Base-by-base conservation (phyloP, 2,113 vertebrate genomes). In the Chitala chitala region DNA sequence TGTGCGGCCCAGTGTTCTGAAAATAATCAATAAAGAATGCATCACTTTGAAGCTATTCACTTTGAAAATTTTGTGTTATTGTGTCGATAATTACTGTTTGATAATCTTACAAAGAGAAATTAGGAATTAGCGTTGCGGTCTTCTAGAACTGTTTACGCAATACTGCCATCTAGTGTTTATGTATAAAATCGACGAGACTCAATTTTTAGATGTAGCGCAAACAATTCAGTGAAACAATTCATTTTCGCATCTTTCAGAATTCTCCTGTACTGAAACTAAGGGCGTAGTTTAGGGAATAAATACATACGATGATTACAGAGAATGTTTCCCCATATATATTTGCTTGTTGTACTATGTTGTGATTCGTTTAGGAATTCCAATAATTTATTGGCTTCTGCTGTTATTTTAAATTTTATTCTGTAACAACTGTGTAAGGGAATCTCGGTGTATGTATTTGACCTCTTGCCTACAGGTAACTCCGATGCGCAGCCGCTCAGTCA, bases 401-500 rank as follows among this genome's bases (percentile, higher is more conserved):
- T 40, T 38, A 2, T 8, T 17, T 15, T 48, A 48, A 1, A 2
- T 5, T 59, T 15, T 59, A 59, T 29, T 29, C 29, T 26, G 31
- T 8, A 22, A 31, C 1, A 31, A 10, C 22, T 8, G 8, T 31
- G 15, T 26, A 13, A 51, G 40, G 46, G 4, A 51, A 15, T 33
- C 20, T 38, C 40, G 36, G 6, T 8, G 29, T 51, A 31, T 73
- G 8, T n/a, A n/a, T 48, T 55, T 75, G 5, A 71, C 38, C n/a
- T 12, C 65, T 26, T 55, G 0, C n/a, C 40, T 3, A 71, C 22
- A 91, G 88, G 82, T 42, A 8, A 26, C 78, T 54, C 80, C 93
- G 69, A 92, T 93, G 48, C 85, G 94, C 44, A 93, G 90, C 78
- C 89, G 94, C 55, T 96, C 95, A 0, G 86, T 95, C 65, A 96